Base-by-base conservation (phyloP, 2,888 invertebrate genomes). In the Erynnis tages region DNA sequence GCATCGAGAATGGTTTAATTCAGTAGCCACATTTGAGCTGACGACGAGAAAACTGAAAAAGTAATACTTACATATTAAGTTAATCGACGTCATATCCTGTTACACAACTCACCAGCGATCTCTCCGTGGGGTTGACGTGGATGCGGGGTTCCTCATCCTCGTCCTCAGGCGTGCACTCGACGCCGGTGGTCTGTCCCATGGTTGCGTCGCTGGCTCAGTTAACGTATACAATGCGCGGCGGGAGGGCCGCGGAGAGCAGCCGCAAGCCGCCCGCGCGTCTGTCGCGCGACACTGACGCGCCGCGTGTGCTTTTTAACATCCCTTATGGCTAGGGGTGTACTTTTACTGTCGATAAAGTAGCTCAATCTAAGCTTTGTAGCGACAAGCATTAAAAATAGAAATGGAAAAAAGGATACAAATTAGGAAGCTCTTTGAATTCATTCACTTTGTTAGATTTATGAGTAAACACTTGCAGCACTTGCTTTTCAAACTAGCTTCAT, bases 151-250 rank as follows among this genome's bases (percentile, higher is more conserved):
- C 88, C 53, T 90, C 90, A 53, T 90, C 91, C 44, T 90, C 84
- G 55, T 73, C 83, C 57, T 89, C 91, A 46, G 87, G 90, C 57
- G 89, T 83, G 69, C 88, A 87, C 69, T 91, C 90, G 64, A 86
- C 85, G 71, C 90, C 90, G 69, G 91, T 67, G 44, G 80, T 79
- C 68, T 89, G 89, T 65, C 89, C 92, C 92, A 92, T 92, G 73
- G 74, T 81, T 79, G 70, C 53, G 53, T 57, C 45, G 57, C 46
- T 55, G 38, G 13, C 34, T 47, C 46, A 47, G 50, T 52, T 37
- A 47, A 54, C 50, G 49, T 47, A 54, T n/a, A n/a, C n/a, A n/a
- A n/a, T 54, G 59, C 60, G 74, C 82, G 78, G 80, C 80, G 73
- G 73, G 69, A 69, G 71, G 83, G 91, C 90, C 87, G 82, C 91